Base-by-base conservation (phyloP, 30 jellyfish, hydroid and myxozoan genomes). In the Euphysa ruthae region DNA sequence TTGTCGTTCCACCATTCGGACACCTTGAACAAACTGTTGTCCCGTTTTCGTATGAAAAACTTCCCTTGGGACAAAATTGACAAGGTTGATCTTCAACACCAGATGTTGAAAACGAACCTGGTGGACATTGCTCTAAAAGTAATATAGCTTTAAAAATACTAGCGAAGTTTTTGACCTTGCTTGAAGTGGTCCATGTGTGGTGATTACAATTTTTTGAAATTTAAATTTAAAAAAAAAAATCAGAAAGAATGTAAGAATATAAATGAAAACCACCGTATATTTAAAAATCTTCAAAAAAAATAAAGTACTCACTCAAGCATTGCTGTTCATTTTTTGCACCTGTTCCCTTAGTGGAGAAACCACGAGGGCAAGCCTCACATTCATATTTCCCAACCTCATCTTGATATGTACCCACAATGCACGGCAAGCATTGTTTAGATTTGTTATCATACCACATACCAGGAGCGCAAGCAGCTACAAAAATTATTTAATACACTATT, bases 311-410 rank as follows among this genome's bases (percentile, higher is more conserved):
- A 83, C 93, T 66, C 8, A 75, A 44, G 42, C 95, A 83, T 23
- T 75, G 66, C n/a, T 51, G 13, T 7, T 55, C 62, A 42, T 20
- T 22, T 14, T 49, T 24, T 0, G 89, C 72, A 3, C 95, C 95
- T 24, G 30, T 49, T 26, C 26, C 22, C 6, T 35, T 29, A 3
- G 95, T 83, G 1, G 70, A 63, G 25, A 58, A n/a, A 15, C 78
- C 72, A 15, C 27, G 57, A 25, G 93, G 93, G 42, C 95, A 83
- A 22, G 57, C 54, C 64, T 83, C 95, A 60, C 95, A 83, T 20
- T 69, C 66, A 3, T 20, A 55, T 14, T 49, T 24, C 12, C 95
- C 95, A 18, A 68, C 42, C 22, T 69, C 93, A 35, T 69, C 83
- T 55, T 83, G 93, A 73, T 83, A 83, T 3, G 74, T 49, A 30